phyloP scores from a whole-genome alignment of 2,113 vertebrate species.

The Cyprinodon tularosa region DNA sequence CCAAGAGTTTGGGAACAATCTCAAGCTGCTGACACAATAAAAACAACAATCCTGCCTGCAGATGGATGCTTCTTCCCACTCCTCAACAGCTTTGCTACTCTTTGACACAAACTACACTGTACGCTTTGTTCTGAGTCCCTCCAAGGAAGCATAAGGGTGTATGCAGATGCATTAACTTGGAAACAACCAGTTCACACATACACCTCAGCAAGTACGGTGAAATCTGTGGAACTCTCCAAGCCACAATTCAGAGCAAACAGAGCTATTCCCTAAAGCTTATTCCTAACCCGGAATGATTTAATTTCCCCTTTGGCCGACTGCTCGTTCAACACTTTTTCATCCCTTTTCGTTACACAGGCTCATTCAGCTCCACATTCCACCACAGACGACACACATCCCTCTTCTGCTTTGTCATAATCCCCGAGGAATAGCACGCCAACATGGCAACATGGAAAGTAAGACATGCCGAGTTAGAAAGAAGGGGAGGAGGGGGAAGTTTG shows the following conservation, averaged over 20 bases:
- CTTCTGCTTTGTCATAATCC: constrained; percentile 49
- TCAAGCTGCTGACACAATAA: constrained; percentile 58
- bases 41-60: constrained; percentile 45
- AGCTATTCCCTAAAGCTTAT: constrained; percentile 57
- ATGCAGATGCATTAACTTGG: constrained; percentile 36
- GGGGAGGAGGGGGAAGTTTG: constrained; percentile 21
- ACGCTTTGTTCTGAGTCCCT: constrained; percentile 67
- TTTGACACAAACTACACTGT: constrained; percentile 66
- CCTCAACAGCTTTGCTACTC: constrained; percentile 47
- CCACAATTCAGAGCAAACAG: constrained; percentile 56
- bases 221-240: constrained; percentile 48
- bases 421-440: constrained; percentile 23
- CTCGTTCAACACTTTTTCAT: constrained; percentile 61
- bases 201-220: constrained; percentile 14
- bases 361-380: constrained; percentile 48
- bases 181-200: constrained; percentile 34
- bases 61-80: constrained; percentile 67
- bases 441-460: constrained; percentile 32
- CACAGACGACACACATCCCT: constrained; percentile 36
- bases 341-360: constrained; percentile 55
- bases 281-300: constrained; percentile 75
- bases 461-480: constrained; percentile 18
- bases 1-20: constrained; percentile 43
- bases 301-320: constrained; percentile 74
- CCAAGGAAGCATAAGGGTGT: constrained; percentile 28